A percentile compares a stretch with the other conserved stretches of the same genome.
Evolutionary conservation across 2,113 vertebrate genomes (phyloP).

Genomic region (Hemiprocne comata): DNA sequence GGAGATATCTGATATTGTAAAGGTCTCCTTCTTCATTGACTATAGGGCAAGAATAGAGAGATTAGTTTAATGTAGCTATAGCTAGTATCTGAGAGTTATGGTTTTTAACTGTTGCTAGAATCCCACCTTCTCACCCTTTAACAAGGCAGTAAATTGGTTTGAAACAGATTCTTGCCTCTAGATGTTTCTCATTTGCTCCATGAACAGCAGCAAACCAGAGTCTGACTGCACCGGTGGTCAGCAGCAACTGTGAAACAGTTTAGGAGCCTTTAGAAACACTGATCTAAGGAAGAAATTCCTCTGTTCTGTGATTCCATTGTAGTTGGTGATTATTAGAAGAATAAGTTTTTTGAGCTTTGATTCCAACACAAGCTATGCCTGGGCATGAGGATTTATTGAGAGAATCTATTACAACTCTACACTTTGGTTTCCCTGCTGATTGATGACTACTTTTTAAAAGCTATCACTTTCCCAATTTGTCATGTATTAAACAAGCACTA

Average conservation of each 20-base stretch:
- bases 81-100: not conserved
- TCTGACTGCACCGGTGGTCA: not conserved
- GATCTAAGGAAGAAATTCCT: not conserved
- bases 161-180: not conserved
- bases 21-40: not conserved
- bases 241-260: not conserved
- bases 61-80: not conserved
- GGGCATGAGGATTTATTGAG: not conserved
- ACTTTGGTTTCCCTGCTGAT: not conserved
- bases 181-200: not conserved
- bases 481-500: not conserved
- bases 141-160: not conserved
- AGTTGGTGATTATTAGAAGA: not conserved
- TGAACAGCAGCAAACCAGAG: not conserved
- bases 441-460: not conserved
- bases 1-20: not conserved
- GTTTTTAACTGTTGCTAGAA: not conserved
- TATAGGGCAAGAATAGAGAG: not conserved
- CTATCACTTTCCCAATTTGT: not conserved
- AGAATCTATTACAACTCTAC: not conserved
- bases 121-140: not conserved
- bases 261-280: not conserved
- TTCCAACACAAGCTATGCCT: not conserved
- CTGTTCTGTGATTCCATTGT: not conserved
- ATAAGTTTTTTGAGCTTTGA: not conserved